These are phyloP conservation scores for Sipha flava DNA, from an alignment of 1,140 invertebrate genomes.

Conservation along the genomic window DNA sequence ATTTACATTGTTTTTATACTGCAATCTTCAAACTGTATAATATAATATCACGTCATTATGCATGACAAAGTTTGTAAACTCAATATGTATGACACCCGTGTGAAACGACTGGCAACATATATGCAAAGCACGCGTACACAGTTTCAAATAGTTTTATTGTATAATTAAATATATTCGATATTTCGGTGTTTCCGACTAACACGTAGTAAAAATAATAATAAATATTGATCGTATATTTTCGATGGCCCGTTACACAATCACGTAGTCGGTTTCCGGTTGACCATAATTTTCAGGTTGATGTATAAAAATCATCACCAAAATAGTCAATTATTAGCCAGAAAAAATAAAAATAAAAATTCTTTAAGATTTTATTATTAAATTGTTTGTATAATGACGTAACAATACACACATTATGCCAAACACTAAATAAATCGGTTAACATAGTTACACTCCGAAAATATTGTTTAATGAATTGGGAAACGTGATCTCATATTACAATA, in stretches of 20 bases:
- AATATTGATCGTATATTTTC: background rate
- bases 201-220: constrained; percentile 1
- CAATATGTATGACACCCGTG: background rate
- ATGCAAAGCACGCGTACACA: background rate
- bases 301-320: background rate
- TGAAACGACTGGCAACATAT: background rate
- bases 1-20: background rate
- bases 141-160: background rate
- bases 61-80: background rate
- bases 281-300: background rate
- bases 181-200: constrained; percentile 1
- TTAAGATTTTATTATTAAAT: background rate
- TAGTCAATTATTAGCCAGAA: background rate
- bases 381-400: background rate
- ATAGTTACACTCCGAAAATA: too few species aligned
- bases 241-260: background rate
- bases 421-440: background rate
- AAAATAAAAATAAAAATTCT: background rate
- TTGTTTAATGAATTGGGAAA: too few species aligned
- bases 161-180: constrained; percentile 1
- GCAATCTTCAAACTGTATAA: background rate
- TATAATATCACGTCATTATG: background rate
- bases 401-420: background rate
- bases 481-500: too few species aligned
- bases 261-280: background rate